phyloP scores from a whole-genome alignment of 2,797 vertebrate species.

The Cephalopachus bancanus region DNA sequence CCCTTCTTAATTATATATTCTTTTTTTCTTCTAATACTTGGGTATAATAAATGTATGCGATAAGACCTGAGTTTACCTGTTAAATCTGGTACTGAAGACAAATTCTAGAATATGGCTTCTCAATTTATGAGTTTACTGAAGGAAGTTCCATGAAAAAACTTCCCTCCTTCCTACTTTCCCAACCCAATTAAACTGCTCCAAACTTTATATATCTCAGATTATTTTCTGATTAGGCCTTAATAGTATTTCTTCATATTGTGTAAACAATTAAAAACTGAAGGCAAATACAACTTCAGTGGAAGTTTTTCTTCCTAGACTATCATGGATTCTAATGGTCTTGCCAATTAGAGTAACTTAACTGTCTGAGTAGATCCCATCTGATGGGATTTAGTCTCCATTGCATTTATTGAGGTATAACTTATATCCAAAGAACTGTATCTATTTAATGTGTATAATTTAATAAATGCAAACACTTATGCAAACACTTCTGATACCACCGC shows the following conservation, averaged over 20 bases:
- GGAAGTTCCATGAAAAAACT: neutral
- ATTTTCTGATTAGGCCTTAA: neutral
- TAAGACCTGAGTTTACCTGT: neutral
- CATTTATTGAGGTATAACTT: neutral
- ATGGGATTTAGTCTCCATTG: neutral
- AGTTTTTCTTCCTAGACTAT: neutral
- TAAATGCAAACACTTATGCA: neutral
- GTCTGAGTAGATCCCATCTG: neutral
- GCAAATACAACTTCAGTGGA: neutral
- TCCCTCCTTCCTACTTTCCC: neutral
- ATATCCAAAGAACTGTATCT: neutral
- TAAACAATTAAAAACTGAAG: neutral
- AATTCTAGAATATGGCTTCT: neutral
- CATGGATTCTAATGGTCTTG: neutral
- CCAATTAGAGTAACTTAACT: neutral
- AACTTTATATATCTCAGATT: neutral
- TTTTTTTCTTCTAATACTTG: neutral
- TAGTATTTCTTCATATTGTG: neutral
- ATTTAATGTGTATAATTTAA: neutral
- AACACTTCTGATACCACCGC: neutral
- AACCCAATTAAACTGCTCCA: neutral
- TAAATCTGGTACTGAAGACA: neutral
- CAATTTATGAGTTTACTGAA: neutral
- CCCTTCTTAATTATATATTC: neutral
- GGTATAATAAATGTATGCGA: neutral